Evolutionary conservation across 2,797 vertebrate species (phyloP).

Genomic region (Anguilla pacifica): DNA sequence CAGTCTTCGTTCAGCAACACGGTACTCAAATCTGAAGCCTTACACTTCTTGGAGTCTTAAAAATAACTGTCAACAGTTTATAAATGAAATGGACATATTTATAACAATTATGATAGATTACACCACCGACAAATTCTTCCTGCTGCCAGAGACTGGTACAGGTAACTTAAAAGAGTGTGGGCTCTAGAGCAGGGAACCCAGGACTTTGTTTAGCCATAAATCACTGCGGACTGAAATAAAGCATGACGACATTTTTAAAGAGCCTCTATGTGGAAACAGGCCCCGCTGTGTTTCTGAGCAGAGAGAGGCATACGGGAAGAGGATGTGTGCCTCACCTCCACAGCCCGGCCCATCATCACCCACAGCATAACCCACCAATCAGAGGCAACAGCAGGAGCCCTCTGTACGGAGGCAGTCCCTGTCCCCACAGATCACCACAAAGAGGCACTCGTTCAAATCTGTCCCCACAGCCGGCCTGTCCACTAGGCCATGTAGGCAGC

Average conservation of each 20-base stretch:
- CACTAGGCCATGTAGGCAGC: too few species aligned
- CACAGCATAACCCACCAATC: conserved; percentile 73
- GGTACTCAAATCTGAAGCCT: too few species aligned
- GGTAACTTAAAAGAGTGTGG: background rate
- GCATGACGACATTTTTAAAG: background rate
- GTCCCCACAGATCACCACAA: conserved; percentile 56
- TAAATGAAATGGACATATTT: background rate
- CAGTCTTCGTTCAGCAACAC: background rate
- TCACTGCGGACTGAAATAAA: conserved; percentile 17
- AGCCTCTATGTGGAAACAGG: background rate
- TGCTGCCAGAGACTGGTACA: background rate
- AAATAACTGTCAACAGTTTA: background rate
- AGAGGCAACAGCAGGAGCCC: conserved; percentile 82
- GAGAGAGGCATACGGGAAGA: background rate
- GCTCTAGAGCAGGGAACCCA: background rate
- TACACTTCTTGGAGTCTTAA: background rate
- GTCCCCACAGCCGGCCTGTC: background rate
- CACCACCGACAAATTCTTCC: background rate
- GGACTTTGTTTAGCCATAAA: background rate
- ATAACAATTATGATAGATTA: background rate
- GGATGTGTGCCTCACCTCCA: conserved; percentile 70
- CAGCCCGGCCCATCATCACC: conserved; percentile 66
- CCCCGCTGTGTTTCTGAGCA: background rate
- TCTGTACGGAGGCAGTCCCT: conserved; percentile 80
- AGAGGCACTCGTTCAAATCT: conserved; percentile 7